These are phyloP conservation scores for Eristalis intricaria DNA, from an alignment of 2,888 invertebrate species.

Conservation along the genomic window DNA sequence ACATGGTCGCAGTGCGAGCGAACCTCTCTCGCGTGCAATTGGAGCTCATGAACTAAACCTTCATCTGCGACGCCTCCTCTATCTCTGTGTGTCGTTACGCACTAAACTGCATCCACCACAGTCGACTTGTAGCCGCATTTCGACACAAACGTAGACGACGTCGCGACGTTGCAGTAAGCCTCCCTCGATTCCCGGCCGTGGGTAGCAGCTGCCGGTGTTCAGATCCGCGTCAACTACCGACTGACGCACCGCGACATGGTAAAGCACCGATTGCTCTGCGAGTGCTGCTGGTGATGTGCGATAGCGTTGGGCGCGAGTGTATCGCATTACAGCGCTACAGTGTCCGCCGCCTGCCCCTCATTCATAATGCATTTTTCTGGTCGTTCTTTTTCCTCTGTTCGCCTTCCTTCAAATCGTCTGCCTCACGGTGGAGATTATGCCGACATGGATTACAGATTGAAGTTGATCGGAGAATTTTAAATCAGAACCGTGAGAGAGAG, in stretches of 20 bases:
- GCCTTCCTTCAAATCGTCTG: conserved; percentile 36
- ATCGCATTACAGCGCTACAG: conserved; percentile 47
- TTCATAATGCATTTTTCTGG: conserved; percentile 69
- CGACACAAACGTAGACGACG: conserved; percentile 16
- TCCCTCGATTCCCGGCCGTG: too few relatives aligned
- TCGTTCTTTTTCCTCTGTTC: conserved; percentile 8
- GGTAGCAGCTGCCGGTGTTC: conserved; percentile 63
- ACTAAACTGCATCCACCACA: neutral
- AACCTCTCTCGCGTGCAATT: conserved; percentile 26
- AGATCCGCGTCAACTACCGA: conserved; percentile 63
- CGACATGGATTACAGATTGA: conserved; percentile 48
- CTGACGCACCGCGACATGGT: conserved; percentile 17
- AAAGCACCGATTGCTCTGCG: neutral
- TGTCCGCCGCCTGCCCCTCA: conserved; percentile 27
- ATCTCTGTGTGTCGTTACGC: conserved; percentile 21
- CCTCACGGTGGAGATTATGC: conserved; percentile 57
- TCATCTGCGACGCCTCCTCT: conserved; percentile 47
- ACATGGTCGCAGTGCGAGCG: conserved; percentile 64
- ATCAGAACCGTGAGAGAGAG: conserved; percentile 26
- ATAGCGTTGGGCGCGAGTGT: neutral
- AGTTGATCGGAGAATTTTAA: conserved; percentile 45
- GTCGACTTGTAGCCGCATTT: neutral
- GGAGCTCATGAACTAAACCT: conserved; percentile 66
- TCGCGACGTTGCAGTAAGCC: conserved; percentile 3
- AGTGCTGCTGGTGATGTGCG: conserved; percentile 19